Base-by-base conservation (phyloP, 2,797 vertebrate species). In the Siniperca obscura region DNA sequence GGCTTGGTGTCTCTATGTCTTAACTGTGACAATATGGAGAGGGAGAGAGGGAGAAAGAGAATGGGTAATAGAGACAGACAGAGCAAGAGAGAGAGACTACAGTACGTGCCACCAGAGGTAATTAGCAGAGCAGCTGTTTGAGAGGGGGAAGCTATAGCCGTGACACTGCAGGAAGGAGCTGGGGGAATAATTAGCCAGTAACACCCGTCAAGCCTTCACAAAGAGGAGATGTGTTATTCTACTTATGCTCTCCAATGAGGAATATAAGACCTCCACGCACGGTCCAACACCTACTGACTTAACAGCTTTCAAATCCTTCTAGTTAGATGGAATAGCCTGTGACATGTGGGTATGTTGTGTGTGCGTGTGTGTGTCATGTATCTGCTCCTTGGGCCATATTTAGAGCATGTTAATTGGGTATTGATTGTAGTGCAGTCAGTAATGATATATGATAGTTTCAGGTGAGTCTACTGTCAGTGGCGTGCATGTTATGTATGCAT, bases 61-160 rank as follows among this genome's bases (percentile, higher is more conserved):
- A 66, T 61, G 74, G 80, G 82, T 90, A 90, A 92, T 92, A 86
- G 90, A 91, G 87, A 88, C 74, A 74, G 87, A 87, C 80, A 84
- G 76, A 80, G 70, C 0, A 22, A 71, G 74, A 42, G 72, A 72
- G 78, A 75, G 83, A 77, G 52, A 87, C 86, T 76, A 73, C 76
- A 76, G 69, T 89, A 85, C 16, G 62, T 78, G 86, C 87, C 91
- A 92, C 88, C 92, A 93, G 86, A 94, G 91, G 91, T 94, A 93
- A 94, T 95, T 95, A 95, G 92, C 90, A 90, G 90, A 93, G 91
- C 92, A 94, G 93, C 92, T 94, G 94, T 92, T 92, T 89, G 87
- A 89, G 90, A 82, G 82, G 86, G 87, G 88, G 66, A 87, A 83
- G 83, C 87, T 92, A 88, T 91, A 91, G 90, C 88, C 82, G 79